Percentiles rank a stretch among this genome's conserved stretches.
These are phyloP conservation scores for Siniperca scherzeri DNA, from an alignment of 2,797 vertebrate genomes.

Conservation along the genomic window DNA sequence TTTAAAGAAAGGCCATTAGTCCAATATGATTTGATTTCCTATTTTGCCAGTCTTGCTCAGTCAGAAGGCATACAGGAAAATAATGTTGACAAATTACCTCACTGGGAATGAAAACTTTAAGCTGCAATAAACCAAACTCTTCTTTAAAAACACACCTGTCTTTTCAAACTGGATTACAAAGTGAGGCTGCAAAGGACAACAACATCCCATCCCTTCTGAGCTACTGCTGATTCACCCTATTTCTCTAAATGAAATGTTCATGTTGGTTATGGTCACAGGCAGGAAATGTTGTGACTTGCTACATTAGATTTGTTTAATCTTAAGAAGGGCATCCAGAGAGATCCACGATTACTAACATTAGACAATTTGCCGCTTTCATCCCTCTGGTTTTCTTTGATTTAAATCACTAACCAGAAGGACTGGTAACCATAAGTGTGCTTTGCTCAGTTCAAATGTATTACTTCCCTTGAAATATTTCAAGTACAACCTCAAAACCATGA, in stretches of 20 bases:
- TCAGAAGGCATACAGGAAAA: constrained; percentile 17
- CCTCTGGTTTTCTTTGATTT: not conserved
- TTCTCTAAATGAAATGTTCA: constrained; percentile 20
- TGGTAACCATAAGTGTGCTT: not conserved
- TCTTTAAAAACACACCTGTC: constrained; percentile 20
- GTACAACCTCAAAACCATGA: not conserved
- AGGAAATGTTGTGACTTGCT: constrained; percentile 30
- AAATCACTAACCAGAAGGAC: constrained; percentile 3
- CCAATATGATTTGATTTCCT: constrained; percentile 38
- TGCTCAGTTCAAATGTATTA: not conserved
- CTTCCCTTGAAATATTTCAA: not conserved
- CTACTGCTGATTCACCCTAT: constrained; percentile 7
- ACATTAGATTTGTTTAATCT: constrained; percentile 10
- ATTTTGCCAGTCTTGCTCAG: constrained; percentile 26
- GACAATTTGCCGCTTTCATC: not conserved
- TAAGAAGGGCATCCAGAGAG: not conserved
- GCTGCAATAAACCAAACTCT: not conserved
- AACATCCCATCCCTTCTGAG: constrained; percentile 6
- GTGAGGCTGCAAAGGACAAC: constrained; percentile 10
- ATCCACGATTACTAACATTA: not conserved
- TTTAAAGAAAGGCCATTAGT: constrained; percentile 42
- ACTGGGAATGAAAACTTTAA: constrained; percentile 19
- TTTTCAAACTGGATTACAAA: constrained; percentile 20
- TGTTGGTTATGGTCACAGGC: constrained; percentile 14
- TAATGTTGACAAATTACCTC: constrained; percentile 16